These are phyloP conservation scores for Gobio gobio DNA, from an alignment of 2,113 vertebrate genomes.

Conservation along the genomic window DNA sequence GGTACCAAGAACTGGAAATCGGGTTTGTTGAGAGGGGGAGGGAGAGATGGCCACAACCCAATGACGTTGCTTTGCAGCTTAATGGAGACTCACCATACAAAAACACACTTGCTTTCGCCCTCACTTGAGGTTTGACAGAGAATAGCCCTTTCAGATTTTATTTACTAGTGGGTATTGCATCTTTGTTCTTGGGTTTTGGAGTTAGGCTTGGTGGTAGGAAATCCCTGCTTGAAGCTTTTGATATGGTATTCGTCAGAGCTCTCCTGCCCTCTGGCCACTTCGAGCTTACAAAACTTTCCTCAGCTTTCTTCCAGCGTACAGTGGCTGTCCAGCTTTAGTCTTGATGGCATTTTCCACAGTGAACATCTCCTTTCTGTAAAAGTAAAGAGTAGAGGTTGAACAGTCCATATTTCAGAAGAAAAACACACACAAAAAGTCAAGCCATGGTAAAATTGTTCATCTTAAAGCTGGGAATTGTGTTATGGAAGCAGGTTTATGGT, in stretches of 20 bases:
- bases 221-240: conserved; percentile 8
- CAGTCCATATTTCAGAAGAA: background rate
- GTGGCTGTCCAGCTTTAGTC: conserved; percentile 69
- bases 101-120: background rate
- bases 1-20: background rate
- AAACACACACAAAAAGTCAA: conserved; percentile 1
- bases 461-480: background rate
- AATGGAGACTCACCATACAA: conserved; percentile 22
- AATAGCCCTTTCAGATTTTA: background rate
- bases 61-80: background rate
- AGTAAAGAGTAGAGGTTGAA: conserved; percentile 18
- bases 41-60: background rate
- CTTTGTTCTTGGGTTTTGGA: conserved; percentile 58
- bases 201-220: conserved; percentile 7
- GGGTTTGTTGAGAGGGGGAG: background rate
- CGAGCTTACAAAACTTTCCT: conserved; percentile 53
- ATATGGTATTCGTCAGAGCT: conserved; percentile 12
- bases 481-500: background rate
- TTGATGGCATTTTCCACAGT: conserved; percentile 72
- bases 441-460: background rate
- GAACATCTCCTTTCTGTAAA: conserved; percentile 70
- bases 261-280: conserved; percentile 9
- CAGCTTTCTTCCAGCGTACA: conserved; percentile 66
- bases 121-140: background rate
- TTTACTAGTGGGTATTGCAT: conserved; percentile 40